A percentile compares a stretch with the other conserved stretches of the same genome.
These are phyloP conservation scores for Anniella stebbinsi DNA, from an alignment of 2,797 vertebrate genomes.

Conservation along the genomic window DNA sequence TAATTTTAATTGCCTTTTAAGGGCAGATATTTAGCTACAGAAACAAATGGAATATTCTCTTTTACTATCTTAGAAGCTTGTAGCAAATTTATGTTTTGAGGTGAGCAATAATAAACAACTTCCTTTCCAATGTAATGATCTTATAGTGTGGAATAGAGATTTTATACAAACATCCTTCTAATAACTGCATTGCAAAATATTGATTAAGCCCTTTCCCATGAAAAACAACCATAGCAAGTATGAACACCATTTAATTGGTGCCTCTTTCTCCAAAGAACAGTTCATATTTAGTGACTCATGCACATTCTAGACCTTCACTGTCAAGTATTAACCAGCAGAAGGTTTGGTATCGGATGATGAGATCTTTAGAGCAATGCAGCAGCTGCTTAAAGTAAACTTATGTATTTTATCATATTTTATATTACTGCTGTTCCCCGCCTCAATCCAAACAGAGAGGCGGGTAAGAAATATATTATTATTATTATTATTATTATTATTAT, in stretches of 20 bases:
- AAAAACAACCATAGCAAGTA: neutral
- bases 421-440: too few species aligned
- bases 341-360: neutral
- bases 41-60: neutral
- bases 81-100: neutral
- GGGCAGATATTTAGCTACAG: constrained; percentile 4
- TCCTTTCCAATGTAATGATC: neutral
- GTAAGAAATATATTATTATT: too few species aligned
- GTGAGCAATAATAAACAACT: neutral
- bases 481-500: too few species aligned
- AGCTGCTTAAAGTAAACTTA: neutral
- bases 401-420: too few species aligned
- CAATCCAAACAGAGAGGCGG: too few species aligned
- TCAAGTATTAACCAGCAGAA: constrained; percentile 33
- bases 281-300: neutral
- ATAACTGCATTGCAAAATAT: constrained; percentile 21
- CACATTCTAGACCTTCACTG: neutral
- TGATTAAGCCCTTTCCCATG: neutral
- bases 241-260: neutral
- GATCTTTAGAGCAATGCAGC: constrained; percentile 21
- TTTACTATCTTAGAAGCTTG: neutral
- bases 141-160: neutral
- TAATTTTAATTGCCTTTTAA: neutral
- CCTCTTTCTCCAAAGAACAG: neutral
- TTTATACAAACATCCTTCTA: neutral